Conservation (phyloP, 2,113 vertebrate genomes). For the Notarius quadriscutis region DNA sequence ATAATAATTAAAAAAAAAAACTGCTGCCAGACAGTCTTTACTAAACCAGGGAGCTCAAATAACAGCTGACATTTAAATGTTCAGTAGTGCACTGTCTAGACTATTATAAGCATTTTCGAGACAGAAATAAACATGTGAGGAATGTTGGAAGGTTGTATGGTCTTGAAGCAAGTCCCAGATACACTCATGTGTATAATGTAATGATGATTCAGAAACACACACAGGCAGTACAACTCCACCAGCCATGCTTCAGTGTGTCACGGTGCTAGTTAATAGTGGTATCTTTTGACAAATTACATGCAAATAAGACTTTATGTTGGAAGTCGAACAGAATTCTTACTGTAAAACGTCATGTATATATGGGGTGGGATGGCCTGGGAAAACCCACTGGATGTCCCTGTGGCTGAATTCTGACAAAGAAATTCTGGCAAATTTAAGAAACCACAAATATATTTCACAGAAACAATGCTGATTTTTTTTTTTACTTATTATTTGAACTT, state of each 20-base stretch:
- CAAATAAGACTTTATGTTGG: not conserved
- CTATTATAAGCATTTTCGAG: not conserved
- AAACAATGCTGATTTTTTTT: not conserved
- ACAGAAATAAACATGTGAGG: not conserved
- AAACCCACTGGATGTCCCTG: not conserved
- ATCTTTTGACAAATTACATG: not conserved
- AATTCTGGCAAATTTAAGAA: not conserved
- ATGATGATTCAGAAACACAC: not conserved
- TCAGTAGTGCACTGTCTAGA: not conserved
- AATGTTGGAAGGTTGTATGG: not conserved
- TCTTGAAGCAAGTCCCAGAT: not conserved
- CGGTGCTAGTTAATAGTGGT: not conserved
- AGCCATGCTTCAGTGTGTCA: not conserved
- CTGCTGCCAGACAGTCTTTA: not conserved
- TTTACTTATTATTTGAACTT: too few relatives aligned
- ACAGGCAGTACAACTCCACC: not conserved
- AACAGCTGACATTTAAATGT: not conserved
- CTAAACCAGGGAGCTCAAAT: not conserved
- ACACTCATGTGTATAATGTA: not conserved
- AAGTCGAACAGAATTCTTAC: not conserved
- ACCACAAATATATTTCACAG: not conserved
- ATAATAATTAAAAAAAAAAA: not conserved
- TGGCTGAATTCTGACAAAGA: not conserved
- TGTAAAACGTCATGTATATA: not conserved
- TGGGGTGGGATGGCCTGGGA: not conserved